Percentiles rank a stretch among this genome's conserved stretches.
Evolutionary conservation across 2,797 vertebrate species (phyloP).

Genomic region (Leptoclinus maculatus): DNA sequence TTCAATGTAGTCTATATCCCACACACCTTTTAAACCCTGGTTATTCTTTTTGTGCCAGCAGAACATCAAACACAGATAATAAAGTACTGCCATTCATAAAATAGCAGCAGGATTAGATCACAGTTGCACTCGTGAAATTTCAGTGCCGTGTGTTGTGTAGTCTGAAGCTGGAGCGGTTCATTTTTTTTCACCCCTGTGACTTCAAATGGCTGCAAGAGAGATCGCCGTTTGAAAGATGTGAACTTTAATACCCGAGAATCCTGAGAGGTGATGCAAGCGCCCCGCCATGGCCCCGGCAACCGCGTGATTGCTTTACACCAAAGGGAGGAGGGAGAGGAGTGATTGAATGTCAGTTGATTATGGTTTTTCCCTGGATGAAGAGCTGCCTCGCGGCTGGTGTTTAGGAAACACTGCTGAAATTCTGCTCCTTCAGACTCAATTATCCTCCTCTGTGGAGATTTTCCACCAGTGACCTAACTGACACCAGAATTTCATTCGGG

Average conservation of each 20-base stretch:
- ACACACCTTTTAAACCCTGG: conserved; percentile 38
- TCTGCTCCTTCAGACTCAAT: conserved; percentile 32
- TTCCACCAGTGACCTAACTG: conserved; percentile 28
- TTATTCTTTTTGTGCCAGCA: not conserved
- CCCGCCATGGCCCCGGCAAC: conserved; percentile 39
- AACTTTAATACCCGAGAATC: conserved; percentile 42
- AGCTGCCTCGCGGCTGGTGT: conserved; percentile 7
- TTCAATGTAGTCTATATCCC: conserved; percentile 10
- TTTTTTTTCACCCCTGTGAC: conserved; percentile 17
- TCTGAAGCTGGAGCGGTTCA: conserved; percentile 9
- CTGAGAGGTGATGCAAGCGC: conserved; percentile 59
- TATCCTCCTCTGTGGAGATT: conserved; percentile 9
- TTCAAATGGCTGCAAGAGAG: conserved; percentile 23
- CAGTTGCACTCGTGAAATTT: conserved; percentile 7
- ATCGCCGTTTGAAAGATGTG: conserved; percentile 39
- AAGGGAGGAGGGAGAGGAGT: conserved; percentile 36
- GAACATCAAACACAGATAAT: conserved; percentile 14
- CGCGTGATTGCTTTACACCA: conserved; percentile 53
- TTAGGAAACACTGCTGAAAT: conserved; percentile 8
- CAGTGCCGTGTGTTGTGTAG: conserved; percentile 7
- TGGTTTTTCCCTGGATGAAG: conserved; percentile 23
- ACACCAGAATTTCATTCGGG: conserved; percentile 26
- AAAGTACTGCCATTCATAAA: conserved; percentile 4
- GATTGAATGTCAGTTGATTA: conserved; percentile 49
- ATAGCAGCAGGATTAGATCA: conserved; percentile 10